A percentile compares a stretch with the other conserved stretches of the same genome.
These are phyloP conservation scores for Brachionus angularis DNA, from an alignment of 1,140 invertebrate genomes.

Conservation along the genomic window DNA sequence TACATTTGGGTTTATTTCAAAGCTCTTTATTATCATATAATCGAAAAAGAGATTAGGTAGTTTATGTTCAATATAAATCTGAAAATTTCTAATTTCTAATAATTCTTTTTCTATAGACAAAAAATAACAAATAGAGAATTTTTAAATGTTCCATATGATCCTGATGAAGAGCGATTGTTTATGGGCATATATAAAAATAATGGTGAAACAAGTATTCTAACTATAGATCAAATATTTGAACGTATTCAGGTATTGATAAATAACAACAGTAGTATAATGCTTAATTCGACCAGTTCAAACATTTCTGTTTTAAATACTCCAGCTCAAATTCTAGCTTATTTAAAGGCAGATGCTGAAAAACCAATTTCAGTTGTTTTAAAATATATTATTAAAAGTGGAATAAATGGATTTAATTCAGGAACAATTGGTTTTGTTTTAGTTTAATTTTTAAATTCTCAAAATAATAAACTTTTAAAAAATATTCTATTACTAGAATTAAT, in stretches of 20 bases:
- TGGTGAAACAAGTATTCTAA: constrained; percentile 9
- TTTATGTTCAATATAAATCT: background rate
- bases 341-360: constrained; percentile 15
- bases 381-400: constrained; percentile 2
- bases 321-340: background rate
- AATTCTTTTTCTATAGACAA: constrained; percentile 45
- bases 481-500: constrained; percentile 1
- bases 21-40: constrained; percentile 73
- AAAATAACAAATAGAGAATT: constrained; percentile 47
- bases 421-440: too few species aligned
- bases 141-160: background rate
- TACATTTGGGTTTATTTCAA: constrained; percentile 81
- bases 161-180: constrained; percentile 22
- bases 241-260: constrained; percentile 16
- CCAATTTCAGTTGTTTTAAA: constrained; percentile 21
- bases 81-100: background rate
- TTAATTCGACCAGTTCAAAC: background rate
- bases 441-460: constrained; percentile 10
- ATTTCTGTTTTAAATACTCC: background rate
- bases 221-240: constrained; percentile 27
- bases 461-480: background rate
- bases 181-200: constrained; percentile 20
- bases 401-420: constrained; percentile 1
- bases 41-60: constrained; percentile 68
- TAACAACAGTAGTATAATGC: constrained; percentile 13